Evolutionary conservation across 2,113 vertebrate genomes (phyloP), one percentile per base, ranked within the genome.

Genomic region (Heloderma charlesbogerti): DNA sequence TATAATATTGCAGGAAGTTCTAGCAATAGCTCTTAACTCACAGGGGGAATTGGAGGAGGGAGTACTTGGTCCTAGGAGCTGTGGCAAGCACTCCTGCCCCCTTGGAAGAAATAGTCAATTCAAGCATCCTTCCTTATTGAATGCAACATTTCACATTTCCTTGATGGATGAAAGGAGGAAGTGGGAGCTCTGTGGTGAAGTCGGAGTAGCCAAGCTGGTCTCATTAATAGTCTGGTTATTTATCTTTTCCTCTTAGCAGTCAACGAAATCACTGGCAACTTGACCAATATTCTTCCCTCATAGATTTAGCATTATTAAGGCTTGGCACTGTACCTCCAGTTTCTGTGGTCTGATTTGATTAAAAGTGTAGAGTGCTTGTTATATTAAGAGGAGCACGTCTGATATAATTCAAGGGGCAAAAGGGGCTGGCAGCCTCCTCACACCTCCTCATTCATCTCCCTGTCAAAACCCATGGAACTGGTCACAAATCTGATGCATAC

Each of bases 91-190:
- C n/a, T 37, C 37, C 22, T 74, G 51, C 29, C 25, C 13, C 29
- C 25, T 87, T 75, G 74, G 37, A 43, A 88, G 37, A 78, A 31
- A 78, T 9, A 12, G n/a, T 18, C 31, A 37, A 22, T 78, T 75
- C 57, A 40, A 27, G 29, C 4, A 72, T 63, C 60, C 60, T 63
- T 57, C 60, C 60, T n/a, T 27, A 80, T 6, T 3, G 20, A 69
- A 69, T 80, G 77, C 74, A 48, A 67, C 20, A 34, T 8, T 84
- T 37, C 34, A 4, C 31, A n/a, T 1, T 15, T 22, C 37, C 40
- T 48, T 66, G 95, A 91, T 92, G 95, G 96, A 94, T 92, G 93
- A 74, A 66, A 37, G 71, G 13, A n/a, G 51, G 40, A 29, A 29
- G 29, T 72, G 34, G 9, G 22, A n/a, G 20, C 8, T 74, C 54